Base-by-base conservation (phyloP, 2,113 vertebrate species). In the Anoplopoma fimbria region DNA sequence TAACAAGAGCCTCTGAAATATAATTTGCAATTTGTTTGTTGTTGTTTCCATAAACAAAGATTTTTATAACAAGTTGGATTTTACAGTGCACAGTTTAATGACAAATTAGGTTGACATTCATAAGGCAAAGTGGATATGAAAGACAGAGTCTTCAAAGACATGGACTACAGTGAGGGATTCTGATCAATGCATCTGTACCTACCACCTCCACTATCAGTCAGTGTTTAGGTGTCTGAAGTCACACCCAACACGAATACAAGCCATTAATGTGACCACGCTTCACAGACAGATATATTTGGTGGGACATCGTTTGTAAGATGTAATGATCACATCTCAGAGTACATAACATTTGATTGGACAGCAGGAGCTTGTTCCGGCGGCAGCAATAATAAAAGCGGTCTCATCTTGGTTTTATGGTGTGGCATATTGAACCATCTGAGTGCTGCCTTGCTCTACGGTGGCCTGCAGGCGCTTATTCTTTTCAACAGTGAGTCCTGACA, bases 381-480 rank as follows among this genome's bases (percentile, higher is more conserved):
- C 80, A 73, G 87, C 72, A 72, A 87, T 89, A 91, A 94, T 93
- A 92, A 93, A 93, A 93, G 84, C 86, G 82, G 88, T 89, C 91
- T 91, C 92, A 93, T 93, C 92, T 88, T 80, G 89, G 91, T 93
- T 93, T 95, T 94, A 95, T 93, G 85, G 91, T 51, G 71, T 51
- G 61, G 90, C 92, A 93, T 95, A 95, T 93, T 94, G 93, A 95
- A 93, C 94, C 88, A 73, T 81, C 86, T 83, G 87, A 92, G 92
- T 47, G 81, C 84, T 69, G 85, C 90, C 58, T 71, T 87, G 88
- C 90, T 92, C 87, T 87, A 82, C 62, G 78, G 84, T 89, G 87
- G 91, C 93, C 95, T 69, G 75, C 69, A 91, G 94, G 93, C 87
- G 3, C 88, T 91, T 91, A 79, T 74, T 87, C 88, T 81, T 80